Evolutionary conservation across 1,140 invertebrate genomes (phyloP), one percentile per base, ranked within the genome.

Genomic region (Aphaenogaster floridana): DNA sequence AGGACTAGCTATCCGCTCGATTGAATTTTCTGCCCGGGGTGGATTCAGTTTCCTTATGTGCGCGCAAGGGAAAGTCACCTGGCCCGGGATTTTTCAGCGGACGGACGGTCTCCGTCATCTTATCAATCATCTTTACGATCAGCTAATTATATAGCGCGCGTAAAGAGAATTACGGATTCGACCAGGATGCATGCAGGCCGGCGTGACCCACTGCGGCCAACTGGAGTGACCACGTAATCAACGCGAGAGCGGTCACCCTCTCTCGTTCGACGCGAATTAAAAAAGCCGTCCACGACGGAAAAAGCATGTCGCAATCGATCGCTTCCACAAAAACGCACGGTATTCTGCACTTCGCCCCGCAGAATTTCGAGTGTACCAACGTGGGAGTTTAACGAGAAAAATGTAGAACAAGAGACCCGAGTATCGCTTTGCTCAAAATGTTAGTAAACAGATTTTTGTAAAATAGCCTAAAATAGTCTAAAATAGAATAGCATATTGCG

Each of bases 161-260:
- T 78, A 87, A 87, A 50, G 50, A 21, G 34, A 69, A 69, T 89
- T 91, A 90, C 88, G 63, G 63, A 91, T 90, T 89, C 87, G 91
- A 92, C 84, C 89, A 88, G 83, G 15, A 17, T 28, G 13, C 59
- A 28, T 9, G 21, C 36, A 21, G 34, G 45, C 34, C 28, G 77
- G 77, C 86, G 52, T 81, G 77, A 85, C 84, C 80, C 78, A 90
- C 85, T 88, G 69, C 63, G 61, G 36, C 68, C 54, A 77, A 68
- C 74, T 71, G 68, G 77, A 91, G 86, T 91, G 81, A 89, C 61
- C 80, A 63, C n/a, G 76, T 74, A 66, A 86, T 78, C 76, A 81
- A 80, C 48, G 48, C 52, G 72, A 39, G 68, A 57, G 45, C 48
- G 50, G 21, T 28, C 39, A 36, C 36, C 48, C 15, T 45, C 15